phyloP scores from a whole-genome alignment of 2,113 vertebrate species.

The Pitta sordida region DNA sequence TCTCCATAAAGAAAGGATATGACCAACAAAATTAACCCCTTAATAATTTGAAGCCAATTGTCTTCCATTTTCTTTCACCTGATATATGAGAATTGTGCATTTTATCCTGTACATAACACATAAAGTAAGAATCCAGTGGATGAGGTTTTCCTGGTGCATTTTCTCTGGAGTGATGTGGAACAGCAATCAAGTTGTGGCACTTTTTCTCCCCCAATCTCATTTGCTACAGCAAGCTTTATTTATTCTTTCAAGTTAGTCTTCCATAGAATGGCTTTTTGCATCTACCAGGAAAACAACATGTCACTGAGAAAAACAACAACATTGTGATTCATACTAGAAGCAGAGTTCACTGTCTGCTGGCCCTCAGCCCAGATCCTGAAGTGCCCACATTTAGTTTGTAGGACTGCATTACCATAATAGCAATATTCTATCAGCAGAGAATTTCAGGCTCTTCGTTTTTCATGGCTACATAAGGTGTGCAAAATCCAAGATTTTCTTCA shows the following conservation, averaged over 20 bases:
- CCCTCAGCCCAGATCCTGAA: not conserved
- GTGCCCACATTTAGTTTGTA: not conserved
- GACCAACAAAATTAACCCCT: not conserved
- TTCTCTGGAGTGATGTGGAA: not conserved
- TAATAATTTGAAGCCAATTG: not conserved
- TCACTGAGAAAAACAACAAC: not conserved
- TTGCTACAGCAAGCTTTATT: not conserved
- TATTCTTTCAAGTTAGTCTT: not conserved
- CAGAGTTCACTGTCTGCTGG: slow-evolving; percentile 4
- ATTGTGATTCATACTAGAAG: not conserved
- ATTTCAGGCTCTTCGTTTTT: not conserved
- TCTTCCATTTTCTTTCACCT: not conserved
- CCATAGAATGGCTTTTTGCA: not conserved
- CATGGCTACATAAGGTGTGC: not conserved
- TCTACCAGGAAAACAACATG: not conserved
- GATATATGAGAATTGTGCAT: not conserved
- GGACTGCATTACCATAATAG: not conserved
- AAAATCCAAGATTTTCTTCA: not conserved
- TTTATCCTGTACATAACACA: not conserved
- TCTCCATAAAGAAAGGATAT: not conserved
- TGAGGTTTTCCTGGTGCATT: not conserved
- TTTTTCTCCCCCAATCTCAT: not conserved
- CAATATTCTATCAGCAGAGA: not conserved
- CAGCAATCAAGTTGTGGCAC: not conserved
- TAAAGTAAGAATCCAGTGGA: not conserved